A percentile compares a stretch with the other conserved stretches of the same genome.
phyloP scores from a whole-genome alignment of 2,797 vertebrate species.

The Aeoliscus strigatus region DNA sequence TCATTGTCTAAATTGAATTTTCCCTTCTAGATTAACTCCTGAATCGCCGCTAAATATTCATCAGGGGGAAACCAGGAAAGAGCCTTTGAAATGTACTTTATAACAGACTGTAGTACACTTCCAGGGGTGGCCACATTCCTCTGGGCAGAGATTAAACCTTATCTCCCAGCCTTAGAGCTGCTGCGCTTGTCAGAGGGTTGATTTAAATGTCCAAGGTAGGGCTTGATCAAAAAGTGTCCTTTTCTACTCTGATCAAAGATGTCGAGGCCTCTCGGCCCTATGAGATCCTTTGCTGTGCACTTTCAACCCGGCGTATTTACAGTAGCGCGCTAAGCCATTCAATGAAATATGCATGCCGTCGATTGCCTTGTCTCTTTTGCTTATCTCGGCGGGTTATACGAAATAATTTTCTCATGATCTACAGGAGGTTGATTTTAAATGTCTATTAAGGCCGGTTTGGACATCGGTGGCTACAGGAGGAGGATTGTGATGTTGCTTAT shows the following conservation, averaged over 20 bases:
- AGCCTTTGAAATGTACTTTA: conserved; percentile 29
- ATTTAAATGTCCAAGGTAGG: conserved; percentile 50
- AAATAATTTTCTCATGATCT: conserved; percentile 22
- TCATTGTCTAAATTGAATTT: conserved; percentile 53
- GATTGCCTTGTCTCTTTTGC: conserved; percentile 33
- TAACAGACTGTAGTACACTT: conserved; percentile 28
- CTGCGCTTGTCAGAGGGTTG: conserved; percentile 34
- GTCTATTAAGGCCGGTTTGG: no score
- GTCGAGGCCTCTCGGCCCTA: conserved; percentile 29
- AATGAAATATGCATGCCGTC: conserved; percentile 62
- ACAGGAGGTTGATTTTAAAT: conserved; percentile 29
- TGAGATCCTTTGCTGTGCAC: conserved; percentile 35
- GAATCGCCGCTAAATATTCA: conserved; percentile 32
- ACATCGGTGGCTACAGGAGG: conserved; percentile 3
- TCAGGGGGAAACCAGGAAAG: conserved; percentile 19
- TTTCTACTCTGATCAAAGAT: conserved; percentile 52
- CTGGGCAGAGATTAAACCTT: conserved; percentile 32
- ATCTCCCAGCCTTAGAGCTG: conserved; percentile 10
- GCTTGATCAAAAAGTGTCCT: conserved; percentile 55
- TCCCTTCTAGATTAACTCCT: conserved; percentile 17
- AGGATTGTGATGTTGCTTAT: conserved; percentile 27
- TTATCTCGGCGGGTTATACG: conserved; percentile 31
- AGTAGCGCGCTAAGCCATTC: conserved; percentile 29
- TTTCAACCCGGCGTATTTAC: conserved; percentile 53
- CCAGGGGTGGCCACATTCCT: conserved; percentile 27